A percentile compares a stretch with the other conserved stretches of the same genome.
Conservation (phyloP, 2,888 invertebrate species). For the Aproaerema taeniolella region DNA sequence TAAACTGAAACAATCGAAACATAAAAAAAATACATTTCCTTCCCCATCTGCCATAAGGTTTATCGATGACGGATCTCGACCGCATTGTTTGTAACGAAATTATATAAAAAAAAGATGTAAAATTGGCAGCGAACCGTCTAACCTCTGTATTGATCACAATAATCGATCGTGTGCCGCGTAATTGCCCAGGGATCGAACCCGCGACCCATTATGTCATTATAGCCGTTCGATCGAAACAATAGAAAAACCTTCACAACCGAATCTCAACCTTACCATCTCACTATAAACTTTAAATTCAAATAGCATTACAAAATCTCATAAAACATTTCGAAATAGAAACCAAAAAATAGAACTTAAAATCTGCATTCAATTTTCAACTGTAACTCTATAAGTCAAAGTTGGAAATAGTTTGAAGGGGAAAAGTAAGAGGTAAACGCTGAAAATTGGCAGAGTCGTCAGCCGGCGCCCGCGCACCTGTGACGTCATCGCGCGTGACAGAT, state of each 20-base stretch:
- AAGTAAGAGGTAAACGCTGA: slow-evolving; percentile 31
- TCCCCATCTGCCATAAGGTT: slow-evolving; percentile 18
- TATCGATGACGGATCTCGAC: slow-evolving; percentile 55
- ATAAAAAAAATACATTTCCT: slow-evolving; percentile 9
- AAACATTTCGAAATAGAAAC: slow-evolving; percentile 24
- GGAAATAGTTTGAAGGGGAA: slow-evolving; percentile 2
- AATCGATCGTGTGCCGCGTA: slow-evolving; percentile 73
- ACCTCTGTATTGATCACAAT: slow-evolving; percentile 76
- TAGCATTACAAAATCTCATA: slow-evolving; percentile 19
- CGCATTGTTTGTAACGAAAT: slow-evolving; percentile 61
- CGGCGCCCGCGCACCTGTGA: slow-evolving; percentile 58
- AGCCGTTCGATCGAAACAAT: slow-evolving; percentile 67
- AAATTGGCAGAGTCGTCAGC: slow-evolving; percentile 49
- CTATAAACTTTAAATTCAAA: slow-evolving; percentile 2
- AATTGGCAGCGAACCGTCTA: slow-evolving; percentile 75
- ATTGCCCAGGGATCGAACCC: slow-evolving; percentile 55
- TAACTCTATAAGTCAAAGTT: slow-evolving; percentile 12
- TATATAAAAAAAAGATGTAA: slow-evolving; percentile 61
- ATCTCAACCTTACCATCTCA: neutral
- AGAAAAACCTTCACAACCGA: slow-evolving; percentile 12
- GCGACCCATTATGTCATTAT: slow-evolving; percentile 76
- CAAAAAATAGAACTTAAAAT: slow-evolving; percentile 21
- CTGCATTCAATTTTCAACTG: slow-evolving; percentile 23
- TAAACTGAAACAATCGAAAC: no score
- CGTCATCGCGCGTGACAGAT: slow-evolving; percentile 36